A percentile compares a stretch with the other conserved stretches of the same genome.
These are phyloP conservation scores for Ophioninae sp. DNA, from an alignment of 2,888 invertebrate species.

Conservation along the genomic window DNA sequence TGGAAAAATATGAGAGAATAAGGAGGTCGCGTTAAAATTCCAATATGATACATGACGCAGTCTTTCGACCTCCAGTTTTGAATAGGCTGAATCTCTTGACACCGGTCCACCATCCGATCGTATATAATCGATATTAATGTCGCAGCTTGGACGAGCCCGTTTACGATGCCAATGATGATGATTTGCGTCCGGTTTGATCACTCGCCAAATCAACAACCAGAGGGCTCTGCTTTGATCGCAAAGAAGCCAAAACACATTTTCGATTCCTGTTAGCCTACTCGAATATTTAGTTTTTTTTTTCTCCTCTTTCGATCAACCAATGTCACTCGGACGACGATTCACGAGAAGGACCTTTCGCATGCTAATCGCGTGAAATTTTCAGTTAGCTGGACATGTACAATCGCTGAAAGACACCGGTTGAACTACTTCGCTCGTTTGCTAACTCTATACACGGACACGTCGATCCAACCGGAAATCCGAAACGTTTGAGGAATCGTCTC, in stretches of 20 bases:
- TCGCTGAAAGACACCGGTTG: slow-evolving; percentile 27
- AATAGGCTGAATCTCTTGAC: slow-evolving; percentile 26
- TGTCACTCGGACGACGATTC: slow-evolving; percentile 26
- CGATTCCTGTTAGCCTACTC: slow-evolving; percentile 32
- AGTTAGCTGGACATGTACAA: slow-evolving; percentile 43
- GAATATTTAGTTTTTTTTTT: slow-evolving; percentile 22
- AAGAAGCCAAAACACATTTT: slow-evolving; percentile 35
- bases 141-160: slow-evolving; percentile 16
- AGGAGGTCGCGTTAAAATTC: slow-evolving; percentile 42
- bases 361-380: slow-evolving; percentile 49
- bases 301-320: slow-evolving; percentile 10
- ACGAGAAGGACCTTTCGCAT: slow-evolving; percentile 55
- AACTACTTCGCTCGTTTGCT: slow-evolving; percentile 53
- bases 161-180: slow-evolving; percentile 36
- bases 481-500: slow-evolving; percentile 16
- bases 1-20: not conserved
- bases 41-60: slow-evolving; percentile 13
- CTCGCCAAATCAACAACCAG: not conserved
- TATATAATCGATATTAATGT: slow-evolving; percentile 52
- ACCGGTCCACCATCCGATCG: slow-evolving; percentile 12
- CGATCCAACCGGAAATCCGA: slow-evolving; percentile 11
- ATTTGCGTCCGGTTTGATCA: slow-evolving; percentile 17
- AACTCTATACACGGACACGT: slow-evolving; percentile 36
- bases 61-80: slow-evolving; percentile 12
- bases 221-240: slow-evolving; percentile 17